These are phyloP conservation scores for Ivindomyrus marchei DNA, from an alignment of 2,113 vertebrate species.

Conservation along the genomic window DNA sequence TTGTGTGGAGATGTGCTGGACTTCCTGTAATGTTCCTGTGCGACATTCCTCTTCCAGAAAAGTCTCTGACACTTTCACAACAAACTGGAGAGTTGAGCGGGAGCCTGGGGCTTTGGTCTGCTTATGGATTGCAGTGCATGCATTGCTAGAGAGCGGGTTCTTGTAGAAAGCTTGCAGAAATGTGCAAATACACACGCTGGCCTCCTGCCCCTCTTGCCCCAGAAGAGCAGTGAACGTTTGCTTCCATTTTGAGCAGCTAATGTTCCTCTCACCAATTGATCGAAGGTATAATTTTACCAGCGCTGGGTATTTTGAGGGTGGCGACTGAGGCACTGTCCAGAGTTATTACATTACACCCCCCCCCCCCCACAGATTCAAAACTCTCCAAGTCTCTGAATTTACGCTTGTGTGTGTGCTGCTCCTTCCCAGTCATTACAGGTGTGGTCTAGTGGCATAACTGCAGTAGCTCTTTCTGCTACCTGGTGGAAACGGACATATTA, in stretches of 20 bases:
- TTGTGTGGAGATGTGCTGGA: not conserved
- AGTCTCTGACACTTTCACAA: not conserved
- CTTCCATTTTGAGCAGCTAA: not conserved
- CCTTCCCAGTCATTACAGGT: not conserved
- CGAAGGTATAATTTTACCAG: not conserved
- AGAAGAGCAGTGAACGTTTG: not conserved
- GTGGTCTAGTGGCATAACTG: not conserved
- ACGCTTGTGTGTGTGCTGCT: not conserved
- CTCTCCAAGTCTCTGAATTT: not conserved
- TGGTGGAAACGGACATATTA: not conserved
- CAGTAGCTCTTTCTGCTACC: not conserved
- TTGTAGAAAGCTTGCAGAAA: not conserved
- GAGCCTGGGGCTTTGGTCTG: not conserved
- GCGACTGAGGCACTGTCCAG: not conserved
- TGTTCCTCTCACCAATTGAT: not conserved
- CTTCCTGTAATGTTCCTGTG: not conserved
- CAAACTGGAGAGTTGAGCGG: not conserved
- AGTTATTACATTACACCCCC: not conserved
- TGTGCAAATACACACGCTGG: not conserved
- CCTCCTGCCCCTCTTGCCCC: not conserved
- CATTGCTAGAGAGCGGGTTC: not conserved
- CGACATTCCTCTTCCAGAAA: not conserved
- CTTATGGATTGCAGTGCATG: not conserved
- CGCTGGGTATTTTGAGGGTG: not conserved
- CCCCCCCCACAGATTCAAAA: not conserved